A percentile compares a stretch with the other conserved stretches of the same genome.
phyloP scores from a whole-genome alignment of 1,140 invertebrate genomes.

The Himalopsyche phryganea region DNA sequence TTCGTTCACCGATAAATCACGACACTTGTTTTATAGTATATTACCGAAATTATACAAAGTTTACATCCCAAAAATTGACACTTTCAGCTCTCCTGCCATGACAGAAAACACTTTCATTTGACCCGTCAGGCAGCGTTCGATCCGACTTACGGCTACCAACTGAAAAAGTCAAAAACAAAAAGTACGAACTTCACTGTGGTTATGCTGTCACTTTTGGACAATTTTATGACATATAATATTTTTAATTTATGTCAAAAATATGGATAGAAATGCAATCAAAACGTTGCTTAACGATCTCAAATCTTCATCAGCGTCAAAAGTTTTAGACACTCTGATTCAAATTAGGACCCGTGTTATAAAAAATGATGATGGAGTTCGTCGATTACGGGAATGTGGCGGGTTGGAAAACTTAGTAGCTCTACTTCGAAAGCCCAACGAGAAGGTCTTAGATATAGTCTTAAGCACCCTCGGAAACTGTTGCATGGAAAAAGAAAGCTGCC shows the following conservation, averaged over 20 bases:
- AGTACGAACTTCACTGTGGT: too few species aligned
- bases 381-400: slow-evolving; percentile 46
- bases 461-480: slow-evolving; percentile 60
- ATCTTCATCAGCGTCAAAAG: slow-evolving; percentile 41
- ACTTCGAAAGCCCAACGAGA: slow-evolving; percentile 51
- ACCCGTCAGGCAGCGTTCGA: background rate
- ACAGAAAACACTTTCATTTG: slow-evolving; percentile 26
- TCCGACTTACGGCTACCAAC: background rate
- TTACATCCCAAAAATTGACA: slow-evolving; percentile 27
- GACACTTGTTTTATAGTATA: slow-evolving; percentile 4
- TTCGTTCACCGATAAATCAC: slow-evolving; percentile 3
- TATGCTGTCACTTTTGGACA: too few species aligned
- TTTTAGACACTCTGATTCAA: slow-evolving; percentile 44
- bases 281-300: slow-evolving; percentile 41
- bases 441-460: slow-evolving; percentile 51
- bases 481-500: slow-evolving; percentile 48
- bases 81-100: slow-evolving; percentile 23
- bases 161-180: too few species aligned
- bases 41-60: slow-evolving; percentile 19
- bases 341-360: slow-evolving; percentile 44
- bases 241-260: slow-evolving; percentile 28
- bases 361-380: slow-evolving; percentile 42
- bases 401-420: slow-evolving; percentile 45
- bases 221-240: slow-evolving; percentile 2
- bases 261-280: slow-evolving; percentile 47